These are phyloP conservation scores for Caenorhabditis sp. DNA, from an alignment of 2,888 invertebrate genomes.

Conservation along the genomic window DNA sequence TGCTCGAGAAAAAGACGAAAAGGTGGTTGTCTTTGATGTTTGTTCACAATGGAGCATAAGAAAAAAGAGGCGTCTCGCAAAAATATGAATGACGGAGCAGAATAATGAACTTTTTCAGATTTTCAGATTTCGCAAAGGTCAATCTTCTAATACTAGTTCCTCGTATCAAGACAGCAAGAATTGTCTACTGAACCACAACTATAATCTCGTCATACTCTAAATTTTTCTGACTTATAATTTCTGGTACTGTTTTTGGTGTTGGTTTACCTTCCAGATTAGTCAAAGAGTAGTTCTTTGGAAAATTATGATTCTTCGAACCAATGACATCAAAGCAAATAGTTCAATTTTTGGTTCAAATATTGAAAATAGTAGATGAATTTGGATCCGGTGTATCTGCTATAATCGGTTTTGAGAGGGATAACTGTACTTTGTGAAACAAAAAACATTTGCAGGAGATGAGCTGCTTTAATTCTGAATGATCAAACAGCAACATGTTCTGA, in stretches of 20 bases:
- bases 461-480: background rate
- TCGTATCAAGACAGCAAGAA: too few species aligned
- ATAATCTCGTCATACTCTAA: background rate
- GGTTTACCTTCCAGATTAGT: background rate
- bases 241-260: background rate
- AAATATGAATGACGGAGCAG: background rate
- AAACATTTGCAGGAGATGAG: background rate
- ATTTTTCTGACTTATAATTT: too few species aligned
- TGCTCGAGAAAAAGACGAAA: slow-evolving; percentile 31
- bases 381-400: background rate
- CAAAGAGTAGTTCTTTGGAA: background rate
- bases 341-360: background rate
- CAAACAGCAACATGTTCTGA: too few species aligned
- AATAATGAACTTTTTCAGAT: background rate
- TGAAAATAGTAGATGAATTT: background rate
- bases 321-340: background rate
- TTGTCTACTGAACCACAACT: background rate
- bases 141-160: background rate
- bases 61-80: slow-evolving; percentile 11
- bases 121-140: background rate
- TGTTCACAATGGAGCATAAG: slow-evolving; percentile 41
- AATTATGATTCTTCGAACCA: slow-evolving; percentile 4
- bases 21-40: slow-evolving; percentile 29
- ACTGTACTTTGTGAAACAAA: background rate
- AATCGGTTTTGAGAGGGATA: background rate